Evolutionary conservation across 2,113 vertebrate species (phyloP).

Genomic region (Mormoops blainvillei): DNA sequence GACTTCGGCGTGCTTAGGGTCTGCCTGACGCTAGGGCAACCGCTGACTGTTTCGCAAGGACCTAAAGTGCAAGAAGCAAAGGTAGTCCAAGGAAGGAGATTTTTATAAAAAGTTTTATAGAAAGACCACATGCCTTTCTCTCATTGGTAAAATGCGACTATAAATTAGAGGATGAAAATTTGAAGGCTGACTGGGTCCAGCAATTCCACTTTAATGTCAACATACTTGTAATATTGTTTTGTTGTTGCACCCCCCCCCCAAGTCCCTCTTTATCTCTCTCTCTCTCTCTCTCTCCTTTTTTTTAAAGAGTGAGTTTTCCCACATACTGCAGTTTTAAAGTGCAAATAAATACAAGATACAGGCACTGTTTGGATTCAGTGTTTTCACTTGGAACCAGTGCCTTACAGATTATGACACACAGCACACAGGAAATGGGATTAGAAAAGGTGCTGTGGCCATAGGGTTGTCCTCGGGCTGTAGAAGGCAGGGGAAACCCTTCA

Average conservation of each 20-base stretch:
- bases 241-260: neutral
- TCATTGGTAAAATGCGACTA: neutral
- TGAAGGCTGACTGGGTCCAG: neutral
- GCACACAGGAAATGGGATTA: conserved; percentile 75
- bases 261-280: neutral
- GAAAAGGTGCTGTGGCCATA: conserved; percentile 70
- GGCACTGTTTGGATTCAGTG: conserved; percentile 60
- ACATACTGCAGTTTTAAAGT: conserved; percentile 65
- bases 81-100: neutral
- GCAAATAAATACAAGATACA: conserved; percentile 72
- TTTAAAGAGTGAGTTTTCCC: conserved; percentile 31
- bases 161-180: neutral
- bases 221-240: neutral
- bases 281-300: neutral
- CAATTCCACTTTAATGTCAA: neutral
- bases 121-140: neutral
- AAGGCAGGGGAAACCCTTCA: conserved; percentile 66
- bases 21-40: neutral
- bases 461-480: conserved; percentile 73
- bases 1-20: neutral
- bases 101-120: conserved; percentile 8
- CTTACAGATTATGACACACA: conserved; percentile 75
- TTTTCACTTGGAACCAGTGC: conserved; percentile 56
- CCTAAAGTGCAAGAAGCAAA: neutral
- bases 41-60: neutral